phyloP scores from a whole-genome alignment of 1,140 invertebrate species.

The Sinella curviseta region DNA sequence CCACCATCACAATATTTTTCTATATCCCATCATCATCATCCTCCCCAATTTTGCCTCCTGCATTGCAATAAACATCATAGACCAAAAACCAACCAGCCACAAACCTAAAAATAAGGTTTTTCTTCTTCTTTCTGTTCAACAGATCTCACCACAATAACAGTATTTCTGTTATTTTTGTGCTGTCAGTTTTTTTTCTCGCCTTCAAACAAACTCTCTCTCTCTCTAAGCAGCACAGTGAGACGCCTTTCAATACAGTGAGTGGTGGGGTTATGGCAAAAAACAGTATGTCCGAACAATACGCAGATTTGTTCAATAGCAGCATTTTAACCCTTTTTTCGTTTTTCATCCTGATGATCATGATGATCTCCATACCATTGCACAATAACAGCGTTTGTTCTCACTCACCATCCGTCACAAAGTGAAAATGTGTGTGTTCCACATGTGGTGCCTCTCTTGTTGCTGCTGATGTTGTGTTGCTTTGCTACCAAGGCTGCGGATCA shows the following conservation, averaged over 20 bases:
- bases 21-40: too few species aligned
- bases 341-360: too few species aligned
- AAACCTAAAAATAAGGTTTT: too few species aligned
- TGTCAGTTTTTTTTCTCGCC: too few species aligned
- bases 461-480: too few species aligned
- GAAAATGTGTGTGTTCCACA: neutral
- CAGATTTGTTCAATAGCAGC: neutral
- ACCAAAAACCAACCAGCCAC: too few species aligned
- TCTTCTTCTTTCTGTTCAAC: too few species aligned
- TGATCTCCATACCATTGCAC: too few species aligned
- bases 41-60: neutral
- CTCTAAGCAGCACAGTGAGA: neutral
- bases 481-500: too few species aligned
- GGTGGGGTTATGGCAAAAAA: neutral
- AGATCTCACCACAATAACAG: constrained; percentile 8
- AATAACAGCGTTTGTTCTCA: neutral
- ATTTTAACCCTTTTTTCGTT: neutral
- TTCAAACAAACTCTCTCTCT: too few species aligned
- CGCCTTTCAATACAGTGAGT: neutral
- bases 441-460: neutral
- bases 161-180: neutral
- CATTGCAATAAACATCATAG: too few species aligned
- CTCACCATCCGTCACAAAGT: neutral
- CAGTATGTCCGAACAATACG: neutral
- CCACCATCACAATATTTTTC: too few species aligned